Conservation (phyloP, 2,113 vertebrate genomes). For the Genyomyrus donnyi region DNA sequence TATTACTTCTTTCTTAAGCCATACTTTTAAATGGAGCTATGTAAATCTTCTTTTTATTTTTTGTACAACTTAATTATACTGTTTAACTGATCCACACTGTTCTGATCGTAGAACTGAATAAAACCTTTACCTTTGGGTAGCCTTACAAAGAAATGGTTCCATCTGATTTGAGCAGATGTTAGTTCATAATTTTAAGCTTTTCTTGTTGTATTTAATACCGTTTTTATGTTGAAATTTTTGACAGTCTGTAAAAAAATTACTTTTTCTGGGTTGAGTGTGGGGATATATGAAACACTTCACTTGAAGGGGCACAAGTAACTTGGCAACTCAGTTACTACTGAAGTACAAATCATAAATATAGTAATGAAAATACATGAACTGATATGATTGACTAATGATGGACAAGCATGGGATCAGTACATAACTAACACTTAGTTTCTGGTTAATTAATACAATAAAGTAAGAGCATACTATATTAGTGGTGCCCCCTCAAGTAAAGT, state of each 20-base stretch:
- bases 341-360: background rate
- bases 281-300: background rate
- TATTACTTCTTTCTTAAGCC: background rate
- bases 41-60: background rate
- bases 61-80: background rate
- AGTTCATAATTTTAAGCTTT: background rate
- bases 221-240: background rate
- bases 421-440: background rate
- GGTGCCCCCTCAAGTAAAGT: background rate
- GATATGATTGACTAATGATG: background rate
- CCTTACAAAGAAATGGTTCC: background rate
- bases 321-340: background rate
- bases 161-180: background rate
- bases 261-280: background rate
- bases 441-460: background rate
- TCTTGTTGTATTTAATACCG: background rate
- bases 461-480: background rate
- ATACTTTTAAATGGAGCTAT: background rate
- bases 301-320: background rate
- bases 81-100: background rate
- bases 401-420: background rate
- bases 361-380: background rate
- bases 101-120: constrained; percentile 9
- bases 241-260: background rate
- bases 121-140: constrained; percentile 11